Base-by-base conservation (phyloP, 2,888 invertebrate species). In the Hydrotaea cyrtoneurina region DNA sequence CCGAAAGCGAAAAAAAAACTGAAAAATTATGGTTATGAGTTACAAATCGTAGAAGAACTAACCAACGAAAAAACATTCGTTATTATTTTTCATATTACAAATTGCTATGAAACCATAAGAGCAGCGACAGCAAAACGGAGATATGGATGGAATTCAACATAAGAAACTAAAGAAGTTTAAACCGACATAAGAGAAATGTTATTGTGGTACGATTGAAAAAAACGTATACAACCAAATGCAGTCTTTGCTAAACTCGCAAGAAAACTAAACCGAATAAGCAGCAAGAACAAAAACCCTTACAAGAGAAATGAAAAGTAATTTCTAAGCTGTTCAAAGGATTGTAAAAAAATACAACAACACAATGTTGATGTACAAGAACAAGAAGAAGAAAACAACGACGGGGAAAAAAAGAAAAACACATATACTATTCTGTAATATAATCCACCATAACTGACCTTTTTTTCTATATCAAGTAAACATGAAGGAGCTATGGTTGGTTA, bases 381-480 rank as follows among this genome's bases (percentile, higher is more conserved):
- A 50, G 1, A 50, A 2, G n/a, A 2, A 13, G 3, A 50, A 50
- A 50, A 13, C 2, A 4, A 50, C n/a, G 50, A 11, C n/a, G n/a
- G n/a, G n/a, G 10, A 50, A 1, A n/a, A 15, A 50, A 50, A 1
- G 13, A 50, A 50, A n/a, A 13, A 50, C 50, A n/a, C 2, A 50
- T 2, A n/a, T 39, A 13, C 8, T 8, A 39, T 39, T 72, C 21
- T 78, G 78, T 57, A 76, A 76, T 79, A 75, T 62, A 75, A 79
- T 79, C 66, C 74, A 11, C 21, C 66, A 74, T 57, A 74, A 78
- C 71, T 82, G 72, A 83, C 82, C 82, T 59, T 78, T 82, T 78
- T 21, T 75, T 46, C 46, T 73, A 36, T 59, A 36, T 31, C 19
- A 0, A 19, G 46, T 50, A 36, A 53, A 31, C 0, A 19, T 15